Conservation (phyloP, 2,797 vertebrate genomes). For the Mastacembelus armatus region DNA sequence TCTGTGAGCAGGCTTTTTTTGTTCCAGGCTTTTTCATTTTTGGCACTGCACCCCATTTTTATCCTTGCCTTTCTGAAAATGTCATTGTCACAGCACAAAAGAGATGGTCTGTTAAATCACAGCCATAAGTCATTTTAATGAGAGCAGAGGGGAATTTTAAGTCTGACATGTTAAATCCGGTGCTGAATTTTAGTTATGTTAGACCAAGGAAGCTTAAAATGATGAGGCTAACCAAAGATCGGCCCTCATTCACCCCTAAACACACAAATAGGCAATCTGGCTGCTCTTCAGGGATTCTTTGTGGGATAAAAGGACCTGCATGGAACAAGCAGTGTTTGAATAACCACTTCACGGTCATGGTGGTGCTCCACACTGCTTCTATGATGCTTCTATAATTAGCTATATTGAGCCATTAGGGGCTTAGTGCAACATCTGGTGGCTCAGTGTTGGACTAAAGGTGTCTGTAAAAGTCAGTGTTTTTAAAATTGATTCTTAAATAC, state of each 20-base stretch:
- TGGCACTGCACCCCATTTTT: constrained; percentile 20
- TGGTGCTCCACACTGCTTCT: constrained; percentile 11
- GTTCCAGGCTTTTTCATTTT: constrained; percentile 20
- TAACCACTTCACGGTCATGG: not conserved
- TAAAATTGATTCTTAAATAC: constrained; percentile 1
- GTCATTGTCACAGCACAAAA: constrained; percentile 46
- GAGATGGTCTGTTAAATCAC: constrained; percentile 39
- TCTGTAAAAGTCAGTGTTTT: constrained; percentile 10
- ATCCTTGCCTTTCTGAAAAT: constrained; percentile 49
- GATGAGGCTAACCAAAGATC: constrained; percentile 10
- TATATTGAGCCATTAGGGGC: constrained; percentile 6
- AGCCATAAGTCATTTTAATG: constrained; percentile 55
- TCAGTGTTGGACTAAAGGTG: constrained; percentile 7
- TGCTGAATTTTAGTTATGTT: constrained; percentile 28
- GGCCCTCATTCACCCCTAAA: constrained; percentile 19
- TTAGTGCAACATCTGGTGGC: constrained; percentile 23
- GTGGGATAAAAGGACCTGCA: constrained; percentile 15
- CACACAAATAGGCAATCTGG: constrained; percentile 4
- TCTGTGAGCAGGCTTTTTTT: not conserved
- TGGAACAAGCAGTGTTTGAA: constrained; percentile 15
- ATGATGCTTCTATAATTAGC: constrained; percentile 22
- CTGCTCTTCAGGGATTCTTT: constrained; percentile 14
- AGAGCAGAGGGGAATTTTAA: constrained; percentile 48
- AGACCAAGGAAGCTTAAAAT: constrained; percentile 14
- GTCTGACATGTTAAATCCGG: constrained; percentile 42